Percentiles rank a stretch among this genome's conserved stretches.
Conservation (phyloP, 2,113 vertebrate genomes). For the Podarcis raffonei region DNA sequence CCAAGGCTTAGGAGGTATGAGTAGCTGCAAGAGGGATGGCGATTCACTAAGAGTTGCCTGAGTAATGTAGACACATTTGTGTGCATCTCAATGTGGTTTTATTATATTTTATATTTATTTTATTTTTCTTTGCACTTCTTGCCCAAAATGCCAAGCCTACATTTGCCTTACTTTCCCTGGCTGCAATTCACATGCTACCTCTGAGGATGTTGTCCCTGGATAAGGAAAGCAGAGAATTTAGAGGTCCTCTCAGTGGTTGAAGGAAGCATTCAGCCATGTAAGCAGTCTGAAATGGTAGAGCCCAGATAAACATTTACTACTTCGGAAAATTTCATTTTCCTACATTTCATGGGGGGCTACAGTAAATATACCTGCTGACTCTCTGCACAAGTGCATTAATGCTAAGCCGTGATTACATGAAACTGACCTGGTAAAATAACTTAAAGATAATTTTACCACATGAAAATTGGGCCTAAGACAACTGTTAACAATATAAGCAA, state of each 20-base stretch:
- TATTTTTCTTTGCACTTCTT: neutral
- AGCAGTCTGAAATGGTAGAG: neutral
- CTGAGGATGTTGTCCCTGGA: neutral
- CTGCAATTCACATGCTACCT: neutral
- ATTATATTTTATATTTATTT: too few species aligned
- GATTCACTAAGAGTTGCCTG: too few species aligned
- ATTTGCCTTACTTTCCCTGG: neutral
- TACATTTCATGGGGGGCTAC: neutral
- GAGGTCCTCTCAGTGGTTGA: neutral
- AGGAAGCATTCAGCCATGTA: neutral
- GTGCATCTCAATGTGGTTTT: too few species aligned
- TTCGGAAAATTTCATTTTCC: neutral
- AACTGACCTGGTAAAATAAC: neutral
- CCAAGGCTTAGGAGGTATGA: too few species aligned
- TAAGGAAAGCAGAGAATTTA: neutral
- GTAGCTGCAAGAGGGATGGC: too few species aligned
- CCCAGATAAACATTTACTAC: neutral
- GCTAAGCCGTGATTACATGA: neutral
- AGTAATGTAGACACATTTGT: too few species aligned
- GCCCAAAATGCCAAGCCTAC: neutral
- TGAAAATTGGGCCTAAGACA: neutral
- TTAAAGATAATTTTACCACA: neutral
- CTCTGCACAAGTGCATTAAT: neutral
- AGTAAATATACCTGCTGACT: neutral
- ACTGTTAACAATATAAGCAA: slow-evolving; percentile 25